Evolutionary conservation across 2,113 vertebrate species (phyloP).

Genomic region (Pedetes capensis): DNA sequence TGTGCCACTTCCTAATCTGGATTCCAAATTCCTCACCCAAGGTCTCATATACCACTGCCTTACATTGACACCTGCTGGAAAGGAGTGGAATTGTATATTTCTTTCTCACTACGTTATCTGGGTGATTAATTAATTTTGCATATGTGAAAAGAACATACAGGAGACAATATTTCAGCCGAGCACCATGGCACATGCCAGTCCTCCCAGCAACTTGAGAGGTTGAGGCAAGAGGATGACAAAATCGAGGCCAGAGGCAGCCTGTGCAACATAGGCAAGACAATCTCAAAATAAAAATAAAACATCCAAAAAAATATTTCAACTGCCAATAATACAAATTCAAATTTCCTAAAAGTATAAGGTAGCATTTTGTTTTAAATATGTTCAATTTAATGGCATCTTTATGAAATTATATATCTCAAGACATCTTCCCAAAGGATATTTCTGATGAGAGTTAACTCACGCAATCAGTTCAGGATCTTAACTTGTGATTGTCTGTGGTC

Average conservation of each 20-base stretch:
- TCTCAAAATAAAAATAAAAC: too few relatives aligned
- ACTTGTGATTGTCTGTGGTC: not conserved
- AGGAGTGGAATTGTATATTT: constrained; percentile 70
- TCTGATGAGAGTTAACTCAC: constrained; percentile 31
- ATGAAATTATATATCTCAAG: not conserved
- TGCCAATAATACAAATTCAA: constrained; percentile 11
- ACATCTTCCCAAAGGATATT: constrained; percentile 9
- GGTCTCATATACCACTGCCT: constrained; percentile 82
- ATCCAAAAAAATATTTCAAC: constrained; percentile 7
- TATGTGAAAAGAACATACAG: not conserved
- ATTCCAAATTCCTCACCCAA: constrained; percentile 46
- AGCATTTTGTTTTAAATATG: not conserved
- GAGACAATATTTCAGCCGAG: constrained; percentile 22
- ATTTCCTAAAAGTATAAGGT: constrained; percentile 13
- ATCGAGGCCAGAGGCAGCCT: too few relatives aligned
- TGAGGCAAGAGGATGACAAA: too few relatives aligned
- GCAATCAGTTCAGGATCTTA: constrained; percentile 22
- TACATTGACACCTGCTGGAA: constrained; percentile 88
- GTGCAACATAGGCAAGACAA: too few relatives aligned
- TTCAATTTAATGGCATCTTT: constrained; percentile 24
- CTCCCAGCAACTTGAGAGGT: too few relatives aligned
- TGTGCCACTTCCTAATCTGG: constrained; percentile 55
- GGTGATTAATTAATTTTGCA: constrained; percentile 48
- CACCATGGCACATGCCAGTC: too few relatives aligned
- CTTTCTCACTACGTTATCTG: constrained; percentile 32